phyloP scores from a whole-genome alignment of 1,140 invertebrate species.

The Ceratosolen fusciceps region DNA sequence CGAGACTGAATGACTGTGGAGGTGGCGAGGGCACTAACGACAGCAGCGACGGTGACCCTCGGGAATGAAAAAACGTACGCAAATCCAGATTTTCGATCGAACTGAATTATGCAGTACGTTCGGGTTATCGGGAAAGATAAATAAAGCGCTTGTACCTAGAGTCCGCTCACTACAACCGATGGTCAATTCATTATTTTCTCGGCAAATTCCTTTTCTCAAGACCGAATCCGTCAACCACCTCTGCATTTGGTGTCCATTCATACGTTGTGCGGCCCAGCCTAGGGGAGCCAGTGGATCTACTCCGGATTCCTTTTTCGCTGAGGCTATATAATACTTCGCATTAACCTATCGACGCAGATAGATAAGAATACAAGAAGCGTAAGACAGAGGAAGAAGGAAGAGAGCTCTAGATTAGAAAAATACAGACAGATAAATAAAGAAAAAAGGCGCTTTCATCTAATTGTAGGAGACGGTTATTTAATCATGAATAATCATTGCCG shows the following conservation, averaged over 20 bases:
- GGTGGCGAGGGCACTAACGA: too few relatives aligned
- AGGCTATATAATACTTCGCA: too few relatives aligned
- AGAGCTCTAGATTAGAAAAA: too few relatives aligned
- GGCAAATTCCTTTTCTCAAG: background rate
- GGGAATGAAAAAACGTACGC: background rate
- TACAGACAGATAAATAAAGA: too few relatives aligned
- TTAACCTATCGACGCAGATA: too few relatives aligned
- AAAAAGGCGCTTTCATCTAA: background rate
- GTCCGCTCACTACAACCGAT: background rate
- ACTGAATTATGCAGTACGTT: background rate
- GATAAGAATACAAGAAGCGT: background rate
- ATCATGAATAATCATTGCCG: slow-evolving; percentile 6
- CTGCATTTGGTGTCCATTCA: background rate
- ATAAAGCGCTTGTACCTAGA: background rate
- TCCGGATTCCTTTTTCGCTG: too few relatives aligned
- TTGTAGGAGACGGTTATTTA: background rate
- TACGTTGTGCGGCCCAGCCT: background rate
- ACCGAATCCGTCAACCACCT: background rate
- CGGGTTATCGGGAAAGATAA: background rate
- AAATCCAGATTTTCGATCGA: background rate
- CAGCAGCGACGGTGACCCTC: background rate
- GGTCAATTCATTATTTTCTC: too few relatives aligned
- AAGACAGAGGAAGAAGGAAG: background rate
- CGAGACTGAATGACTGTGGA: background rate
- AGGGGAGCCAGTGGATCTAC: background rate